Percentiles rank a stretch among this genome's conserved stretches.
Conservation (phyloP, 2,888 invertebrate species). For the Drymonia ruficornis region DNA sequence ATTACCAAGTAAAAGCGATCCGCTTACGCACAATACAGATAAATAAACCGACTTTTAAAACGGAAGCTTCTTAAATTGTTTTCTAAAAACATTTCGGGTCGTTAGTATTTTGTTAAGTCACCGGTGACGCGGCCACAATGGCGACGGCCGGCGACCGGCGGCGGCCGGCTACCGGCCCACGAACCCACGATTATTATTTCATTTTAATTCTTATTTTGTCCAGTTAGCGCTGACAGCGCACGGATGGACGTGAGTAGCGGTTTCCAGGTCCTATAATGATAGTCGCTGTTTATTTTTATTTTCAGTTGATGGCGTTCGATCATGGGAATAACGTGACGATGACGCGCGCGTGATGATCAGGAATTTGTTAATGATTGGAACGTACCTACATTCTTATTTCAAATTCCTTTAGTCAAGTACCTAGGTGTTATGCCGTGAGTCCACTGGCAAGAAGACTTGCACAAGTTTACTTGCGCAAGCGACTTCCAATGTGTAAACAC, state of each 20-base stretch:
- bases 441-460: too few species aligned
- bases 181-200: slow-evolving; percentile 41
- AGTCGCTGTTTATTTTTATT: slow-evolving; percentile 42
- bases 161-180: slow-evolving; percentile 40
- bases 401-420: too few species aligned
- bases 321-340: slow-evolving; percentile 3
- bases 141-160: too few species aligned
- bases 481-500: too few species aligned
- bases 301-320: slow-evolving; percentile 11
- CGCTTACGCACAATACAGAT: slow-evolving; percentile 70
- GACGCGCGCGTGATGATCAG: slow-evolving; percentile 12
- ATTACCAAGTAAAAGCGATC: slow-evolving; percentile 71
- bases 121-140: slow-evolving; percentile 58
- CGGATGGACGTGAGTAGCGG: slow-evolving; percentile 41
- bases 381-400: neutral
- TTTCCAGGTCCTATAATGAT: slow-evolving; percentile 42
- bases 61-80: slow-evolving; percentile 82
- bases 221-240: slow-evolving; percentile 40
- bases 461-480: too few species aligned
- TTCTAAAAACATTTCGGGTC: slow-evolving; percentile 76
- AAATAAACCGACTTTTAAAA: slow-evolving; percentile 70
- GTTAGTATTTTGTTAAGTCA: slow-evolving; percentile 63
- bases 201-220: slow-evolving; percentile 31
- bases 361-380: slow-evolving; percentile 17
- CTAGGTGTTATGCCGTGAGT: too few species aligned